Base-by-base conservation (phyloP, 30 jellyfish, hydroid and myxozoan species). In the Aurelia aurita complex sp. Pacific region DNA sequence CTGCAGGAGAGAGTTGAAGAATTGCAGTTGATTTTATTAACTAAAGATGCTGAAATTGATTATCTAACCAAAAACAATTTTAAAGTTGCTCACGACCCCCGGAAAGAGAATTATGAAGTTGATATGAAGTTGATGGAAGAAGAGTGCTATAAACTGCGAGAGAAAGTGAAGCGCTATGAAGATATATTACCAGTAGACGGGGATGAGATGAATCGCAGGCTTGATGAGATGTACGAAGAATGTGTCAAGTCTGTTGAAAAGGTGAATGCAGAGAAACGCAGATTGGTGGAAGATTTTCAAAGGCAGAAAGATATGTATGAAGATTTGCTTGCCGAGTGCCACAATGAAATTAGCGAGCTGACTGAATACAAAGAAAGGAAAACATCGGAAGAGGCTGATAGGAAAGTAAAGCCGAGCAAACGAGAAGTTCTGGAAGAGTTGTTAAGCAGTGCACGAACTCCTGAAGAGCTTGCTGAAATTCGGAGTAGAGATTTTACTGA, bases 201-300 rank as follows among this genome's bases (percentile, higher is more conserved):
- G 10, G 86, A 55, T 1, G 92, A 82, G 57, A 75, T 72, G 77
- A 54, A 74, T 9, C 64, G 65, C 34, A 76, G 89, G 50, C 87
- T 85, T 38, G 98, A 82, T 12, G 97, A 69, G 36, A 74, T 92
- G 85, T 76, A 77, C 43, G 77, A 67, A n/a, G 83, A 87, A 19
- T 67, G 91, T 29, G 64, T 74, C 19, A 78, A 69, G 65, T 42
- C 87, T 15, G 36, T 72, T 42, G 85, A 77, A 52, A 65, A 83
- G 18, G 77, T 53, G 11, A 85, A 62, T 29, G 19, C 6, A 33
- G 89, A 80, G 57, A 83, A 79, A 52, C 88, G 59, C 34, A 82
- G 67, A 23, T n/a, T 73, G 52, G 91, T 76, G 54, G 89, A 81
- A 54, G 87, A 80, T 23, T 35, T 77, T 23, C 73, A 80, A 19